These are phyloP conservation scores for Ctenodactylus gundi DNA, from an alignment of 2,113 vertebrate genomes.

Conservation along the genomic window DNA sequence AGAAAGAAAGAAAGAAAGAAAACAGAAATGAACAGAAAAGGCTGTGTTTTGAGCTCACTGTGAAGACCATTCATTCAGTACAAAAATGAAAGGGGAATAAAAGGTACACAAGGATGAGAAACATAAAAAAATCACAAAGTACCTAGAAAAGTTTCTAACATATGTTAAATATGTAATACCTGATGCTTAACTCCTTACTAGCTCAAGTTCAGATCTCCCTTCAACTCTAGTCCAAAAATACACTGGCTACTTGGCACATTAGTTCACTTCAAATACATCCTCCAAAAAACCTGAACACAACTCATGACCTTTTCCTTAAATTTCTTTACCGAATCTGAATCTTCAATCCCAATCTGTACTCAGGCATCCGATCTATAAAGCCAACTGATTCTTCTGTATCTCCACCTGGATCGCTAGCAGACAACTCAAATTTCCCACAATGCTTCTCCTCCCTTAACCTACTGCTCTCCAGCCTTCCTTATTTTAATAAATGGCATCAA, in stretches of 20 bases:
- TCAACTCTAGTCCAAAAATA: neutral
- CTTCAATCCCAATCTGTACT: neutral
- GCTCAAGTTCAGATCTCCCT: neutral
- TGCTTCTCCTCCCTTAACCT: neutral
- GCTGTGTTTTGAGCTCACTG: too few relatives aligned
- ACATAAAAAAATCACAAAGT: neutral
- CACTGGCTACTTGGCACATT: neutral
- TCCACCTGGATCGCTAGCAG: neutral
- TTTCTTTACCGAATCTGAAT: neutral
- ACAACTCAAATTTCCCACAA: neutral
- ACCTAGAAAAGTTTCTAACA: neutral
- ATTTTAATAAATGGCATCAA: neutral
- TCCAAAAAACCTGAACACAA: constrained; percentile 2
- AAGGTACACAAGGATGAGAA: too few relatives aligned
- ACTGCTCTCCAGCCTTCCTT: neutral
- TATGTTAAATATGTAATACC: neutral
- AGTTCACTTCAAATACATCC: neutral
- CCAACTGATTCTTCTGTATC: neutral
- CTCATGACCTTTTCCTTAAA: neutral
- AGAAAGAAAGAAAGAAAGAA: too few relatives aligned
- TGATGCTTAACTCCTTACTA: neutral
- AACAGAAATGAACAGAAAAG: too few relatives aligned
- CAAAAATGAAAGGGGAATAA: too few relatives aligned
- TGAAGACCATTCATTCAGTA: too few relatives aligned
- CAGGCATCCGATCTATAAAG: neutral